Evolutionary conservation across 2,113 vertebrate genomes (phyloP).

Genomic region (Coryphaenoides rupestris): DNA sequence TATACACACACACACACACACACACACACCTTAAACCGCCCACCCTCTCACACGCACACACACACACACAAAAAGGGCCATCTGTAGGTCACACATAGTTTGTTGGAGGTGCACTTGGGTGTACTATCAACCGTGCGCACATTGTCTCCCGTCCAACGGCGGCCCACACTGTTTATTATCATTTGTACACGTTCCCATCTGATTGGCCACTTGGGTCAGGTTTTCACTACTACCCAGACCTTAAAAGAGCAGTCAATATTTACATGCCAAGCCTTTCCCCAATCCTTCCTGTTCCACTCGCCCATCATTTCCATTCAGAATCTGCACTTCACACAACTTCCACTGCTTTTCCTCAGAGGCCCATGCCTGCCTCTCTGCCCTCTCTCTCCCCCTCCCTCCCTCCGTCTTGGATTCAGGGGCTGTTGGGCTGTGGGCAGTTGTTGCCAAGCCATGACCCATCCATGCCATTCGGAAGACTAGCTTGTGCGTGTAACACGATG

Average conservation of each 20-base stretch:
- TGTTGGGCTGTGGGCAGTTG: background rate
- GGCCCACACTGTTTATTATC: slow-evolving; percentile 57
- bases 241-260: slow-evolving; percentile 37
- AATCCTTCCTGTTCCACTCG: slow-evolving; percentile 67
- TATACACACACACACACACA: background rate
- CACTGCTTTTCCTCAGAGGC: slow-evolving; percentile 44
- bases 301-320: slow-evolving; percentile 63
- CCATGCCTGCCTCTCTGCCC: background rate
- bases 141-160: slow-evolving; percentile 35
- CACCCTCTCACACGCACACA: slow-evolving; percentile 36
- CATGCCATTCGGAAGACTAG: background rate
- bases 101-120: background rate
- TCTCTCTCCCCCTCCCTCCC: background rate
- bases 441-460: slow-evolving; percentile 9
- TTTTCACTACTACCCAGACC: slow-evolving; percentile 18
- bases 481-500: background rate
- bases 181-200: slow-evolving; percentile 55
- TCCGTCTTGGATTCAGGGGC: background rate
- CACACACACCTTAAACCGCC: too few species aligned
- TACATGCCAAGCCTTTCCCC: slow-evolving; percentile 49
- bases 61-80: slow-evolving; percentile 18
- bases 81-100: slow-evolving; percentile 24
- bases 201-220: slow-evolving; percentile 61
- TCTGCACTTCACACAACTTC: slow-evolving; percentile 31
- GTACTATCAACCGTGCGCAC: slow-evolving; percentile 33